phyloP scores from a whole-genome alignment of 1,140 invertebrate species.

The Ips typographus region DNA sequence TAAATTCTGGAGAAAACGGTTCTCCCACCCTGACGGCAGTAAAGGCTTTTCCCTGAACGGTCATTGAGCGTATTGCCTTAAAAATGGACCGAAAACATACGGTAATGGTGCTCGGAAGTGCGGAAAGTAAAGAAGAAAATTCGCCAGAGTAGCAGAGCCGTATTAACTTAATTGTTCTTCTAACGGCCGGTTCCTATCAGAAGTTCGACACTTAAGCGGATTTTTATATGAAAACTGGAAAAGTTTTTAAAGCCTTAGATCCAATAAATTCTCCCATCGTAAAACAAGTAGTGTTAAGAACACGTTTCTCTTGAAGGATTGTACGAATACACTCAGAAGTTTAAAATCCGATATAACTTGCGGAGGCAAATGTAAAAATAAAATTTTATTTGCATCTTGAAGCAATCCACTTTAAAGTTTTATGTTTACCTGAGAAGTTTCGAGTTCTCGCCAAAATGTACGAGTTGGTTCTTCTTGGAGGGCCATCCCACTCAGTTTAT shows the following conservation, averaged over 20 bases:
- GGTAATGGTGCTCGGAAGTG: slow-evolving; percentile 38
- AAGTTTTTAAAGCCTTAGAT: not conserved
- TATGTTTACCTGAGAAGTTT: slow-evolving; percentile 13
- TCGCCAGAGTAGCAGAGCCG: slow-evolving; percentile 33
- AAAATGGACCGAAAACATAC: slow-evolving; percentile 40
- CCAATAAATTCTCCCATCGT: slow-evolving; percentile 5
- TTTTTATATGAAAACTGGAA: slow-evolving; percentile 15
- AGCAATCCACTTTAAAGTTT: slow-evolving; percentile 20
- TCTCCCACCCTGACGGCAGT: slow-evolving; percentile 34
- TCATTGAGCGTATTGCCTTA: slow-evolving; percentile 42
- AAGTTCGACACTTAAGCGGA: slow-evolving; percentile 22
- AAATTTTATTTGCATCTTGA: slow-evolving; percentile 15
- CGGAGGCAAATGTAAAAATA: slow-evolving; percentile 8
- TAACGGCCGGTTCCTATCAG: slow-evolving; percentile 16
- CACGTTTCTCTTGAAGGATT: not conserved
- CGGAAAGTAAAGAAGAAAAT: slow-evolving; percentile 35
- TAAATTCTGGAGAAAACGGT: slow-evolving; percentile 35
- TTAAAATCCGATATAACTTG: slow-evolving; percentile 18
- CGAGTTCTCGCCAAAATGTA: slow-evolving; percentile 3
- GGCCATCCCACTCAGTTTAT: not conserved
- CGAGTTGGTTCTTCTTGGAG: not conserved
- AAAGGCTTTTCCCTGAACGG: slow-evolving; percentile 37
- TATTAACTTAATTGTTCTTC: slow-evolving; percentile 31
- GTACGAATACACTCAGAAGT: slow-evolving; percentile 4
- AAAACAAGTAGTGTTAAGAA: slow-evolving; percentile 3